phyloP scores from a whole-genome alignment of 1,140 invertebrate genomes.

The Zelostemma sp. region DNA sequence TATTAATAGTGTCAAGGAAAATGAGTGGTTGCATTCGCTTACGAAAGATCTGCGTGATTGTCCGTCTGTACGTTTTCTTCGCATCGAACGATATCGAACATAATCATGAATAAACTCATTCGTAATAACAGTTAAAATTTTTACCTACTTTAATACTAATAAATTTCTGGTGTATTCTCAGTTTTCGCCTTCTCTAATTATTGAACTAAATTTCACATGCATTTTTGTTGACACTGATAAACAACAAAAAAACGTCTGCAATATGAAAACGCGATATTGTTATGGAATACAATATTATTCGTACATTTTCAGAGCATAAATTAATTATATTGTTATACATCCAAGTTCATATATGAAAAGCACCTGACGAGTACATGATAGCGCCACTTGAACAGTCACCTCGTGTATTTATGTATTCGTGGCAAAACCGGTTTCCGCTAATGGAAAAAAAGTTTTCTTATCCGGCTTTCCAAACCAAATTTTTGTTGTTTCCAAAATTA shows the following conservation, averaged over 20 bases:
- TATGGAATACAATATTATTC: too few relatives aligned
- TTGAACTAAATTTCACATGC: too few relatives aligned
- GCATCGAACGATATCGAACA: conserved; percentile 40
- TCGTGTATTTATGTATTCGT: conserved; percentile 35
- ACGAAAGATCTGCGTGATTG: conserved; percentile 48
- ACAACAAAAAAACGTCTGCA: too few relatives aligned
- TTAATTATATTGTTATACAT: too few relatives aligned
- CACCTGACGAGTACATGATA: conserved; percentile 19
- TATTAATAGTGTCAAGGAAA: conserved; percentile 52
- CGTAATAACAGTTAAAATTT: too few relatives aligned
- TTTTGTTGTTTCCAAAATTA: conserved; percentile 63
- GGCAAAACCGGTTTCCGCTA: conserved; percentile 61
- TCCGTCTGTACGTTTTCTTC: conserved; percentile 35
- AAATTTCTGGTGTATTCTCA: too few relatives aligned
- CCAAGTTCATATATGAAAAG: not conserved
- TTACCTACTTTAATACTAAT: too few relatives aligned
- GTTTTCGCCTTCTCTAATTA: too few relatives aligned
- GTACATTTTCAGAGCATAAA: too few relatives aligned
- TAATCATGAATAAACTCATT: not conserved
- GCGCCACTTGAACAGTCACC: conserved; percentile 11
- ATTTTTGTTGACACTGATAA: too few relatives aligned
- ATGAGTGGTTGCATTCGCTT: conserved; percentile 44
- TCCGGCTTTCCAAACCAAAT: conserved; percentile 61
- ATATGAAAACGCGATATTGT: too few relatives aligned
- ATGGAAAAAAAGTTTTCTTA: conserved; percentile 58